Evolutionary conservation across 1,140 invertebrate genomes (phyloP).

Genomic region (Bradynema listronoti): DNA sequence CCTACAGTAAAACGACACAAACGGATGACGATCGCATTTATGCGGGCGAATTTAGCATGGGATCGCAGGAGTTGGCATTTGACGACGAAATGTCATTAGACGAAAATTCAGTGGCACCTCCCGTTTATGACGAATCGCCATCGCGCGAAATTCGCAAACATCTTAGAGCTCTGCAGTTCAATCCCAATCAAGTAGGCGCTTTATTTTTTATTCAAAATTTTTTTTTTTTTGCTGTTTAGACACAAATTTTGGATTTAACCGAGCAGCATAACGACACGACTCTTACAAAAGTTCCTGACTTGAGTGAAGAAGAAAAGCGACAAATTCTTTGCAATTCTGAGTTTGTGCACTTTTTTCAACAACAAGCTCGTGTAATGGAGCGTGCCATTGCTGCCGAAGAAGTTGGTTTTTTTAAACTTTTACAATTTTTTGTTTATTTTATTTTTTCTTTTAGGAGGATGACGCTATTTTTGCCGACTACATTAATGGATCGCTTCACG

Average conservation of each 20-base stretch:
- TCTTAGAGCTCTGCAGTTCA: constrained; percentile 20
- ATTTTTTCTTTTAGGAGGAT: not conserved
- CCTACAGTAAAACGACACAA: constrained; percentile 33
- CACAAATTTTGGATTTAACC: constrained; percentile 5
- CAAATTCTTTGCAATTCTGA: constrained; percentile 29
- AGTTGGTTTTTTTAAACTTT: constrained; percentile 6
- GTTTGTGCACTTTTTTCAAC: constrained; percentile 31
- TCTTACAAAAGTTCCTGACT: constrained; percentile 21
- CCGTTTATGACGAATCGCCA: constrained; percentile 18
- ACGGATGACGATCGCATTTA: constrained; percentile 19
- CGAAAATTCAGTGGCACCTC: not conserved
- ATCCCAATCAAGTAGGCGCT: too few relatives aligned
- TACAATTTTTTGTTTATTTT: not conserved
- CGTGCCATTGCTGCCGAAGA: constrained; percentile 38
- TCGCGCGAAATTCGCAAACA: constrained; percentile 21
- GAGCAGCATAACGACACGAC: constrained; percentile 3
- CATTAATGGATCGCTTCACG: constrained; percentile 6
- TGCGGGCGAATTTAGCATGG: constrained; percentile 27
- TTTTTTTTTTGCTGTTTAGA: too few relatives aligned
- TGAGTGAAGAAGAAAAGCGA: constrained; percentile 39
- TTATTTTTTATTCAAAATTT: too few relatives aligned
- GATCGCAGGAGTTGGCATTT: constrained; percentile 29
- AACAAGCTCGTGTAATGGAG: constrained; percentile 32
- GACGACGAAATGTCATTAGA: constrained; percentile 26
- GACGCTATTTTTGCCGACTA: constrained; percentile 39